phyloP scores from a whole-genome alignment of 2,113 vertebrate species.

The Lepidiolamprologus cunningtoni region DNA sequence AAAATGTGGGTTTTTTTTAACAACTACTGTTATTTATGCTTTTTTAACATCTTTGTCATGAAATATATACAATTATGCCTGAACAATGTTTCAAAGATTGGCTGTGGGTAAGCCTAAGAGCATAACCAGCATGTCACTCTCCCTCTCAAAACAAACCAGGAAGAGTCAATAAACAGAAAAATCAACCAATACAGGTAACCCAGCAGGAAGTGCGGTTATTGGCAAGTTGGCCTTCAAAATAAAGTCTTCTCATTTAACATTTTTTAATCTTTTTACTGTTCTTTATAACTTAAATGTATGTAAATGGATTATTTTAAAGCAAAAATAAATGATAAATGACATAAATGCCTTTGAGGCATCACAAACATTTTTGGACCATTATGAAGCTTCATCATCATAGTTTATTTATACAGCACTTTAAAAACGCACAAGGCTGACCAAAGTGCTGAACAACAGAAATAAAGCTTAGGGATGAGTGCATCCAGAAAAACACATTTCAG shows the following conservation, averaged over 20 bases:
- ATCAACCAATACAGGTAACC: not conserved
- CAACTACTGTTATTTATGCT: not conserved
- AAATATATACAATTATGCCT: not conserved
- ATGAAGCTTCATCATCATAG: not conserved
- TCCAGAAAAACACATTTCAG: not conserved
- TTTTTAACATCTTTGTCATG: not conserved
- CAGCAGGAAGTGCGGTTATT: not conserved
- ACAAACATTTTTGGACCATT: not conserved
- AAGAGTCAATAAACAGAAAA: not conserved
- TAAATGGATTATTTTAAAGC: not conserved
- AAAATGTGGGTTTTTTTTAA: no score
- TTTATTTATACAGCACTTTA: not conserved
- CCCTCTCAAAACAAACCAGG: not conserved
- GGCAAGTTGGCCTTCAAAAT: not conserved
- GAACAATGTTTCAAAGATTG: not conserved
- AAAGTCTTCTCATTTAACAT: not conserved
- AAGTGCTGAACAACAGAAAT: not conserved
- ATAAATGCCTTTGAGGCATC: not conserved
- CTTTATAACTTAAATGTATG: not conserved
- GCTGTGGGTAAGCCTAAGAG: accelerated
- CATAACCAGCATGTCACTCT: accelerated
- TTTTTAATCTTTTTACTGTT: not conserved
- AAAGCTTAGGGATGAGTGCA: not conserved
- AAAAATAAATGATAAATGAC: not conserved
- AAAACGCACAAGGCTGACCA: not conserved